Percentiles rank a stretch among this genome's conserved stretches.
These are phyloP conservation scores for Zapus hudsonius DNA, from an alignment of 2,113 vertebrate species.

Conservation along the genomic window DNA sequence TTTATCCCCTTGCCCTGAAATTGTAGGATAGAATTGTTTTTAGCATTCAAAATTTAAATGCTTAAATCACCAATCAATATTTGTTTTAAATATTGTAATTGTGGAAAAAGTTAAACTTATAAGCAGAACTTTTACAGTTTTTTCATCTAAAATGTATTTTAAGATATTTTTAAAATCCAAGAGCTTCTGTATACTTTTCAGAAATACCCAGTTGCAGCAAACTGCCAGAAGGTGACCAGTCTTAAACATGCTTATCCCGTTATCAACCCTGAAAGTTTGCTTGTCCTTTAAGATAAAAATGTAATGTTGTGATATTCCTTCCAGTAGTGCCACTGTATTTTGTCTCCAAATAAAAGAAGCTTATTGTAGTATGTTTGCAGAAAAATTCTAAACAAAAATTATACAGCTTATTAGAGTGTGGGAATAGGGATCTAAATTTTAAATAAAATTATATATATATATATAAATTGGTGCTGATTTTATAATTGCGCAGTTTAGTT, in stretches of 20 bases:
- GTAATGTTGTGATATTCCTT: slow-evolving; percentile 92
- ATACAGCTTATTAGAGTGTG: slow-evolving; percentile 99
- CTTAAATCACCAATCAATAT: slow-evolving; percentile 81
- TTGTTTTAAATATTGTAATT: slow-evolving; percentile 85
- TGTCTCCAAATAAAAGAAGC: slow-evolving; percentile 95
- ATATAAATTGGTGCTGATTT: slow-evolving; percentile 99
- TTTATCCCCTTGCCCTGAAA: slow-evolving; percentile 82
- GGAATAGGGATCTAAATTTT: slow-evolving; percentile 99
- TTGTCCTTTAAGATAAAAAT: slow-evolving; percentile 92
- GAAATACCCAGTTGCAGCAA: slow-evolving; percentile 84
- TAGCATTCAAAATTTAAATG: slow-evolving; percentile 86
- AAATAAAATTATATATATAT: slow-evolving; percentile 99
- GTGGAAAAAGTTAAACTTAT: slow-evolving; percentile 80
- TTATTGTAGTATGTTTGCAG: slow-evolving; percentile 95
- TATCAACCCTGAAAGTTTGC: slow-evolving; percentile 90
- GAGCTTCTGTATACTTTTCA: slow-evolving; percentile 87
- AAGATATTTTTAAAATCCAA: slow-evolving; percentile 84
- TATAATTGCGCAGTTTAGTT: slow-evolving; percentile 99
- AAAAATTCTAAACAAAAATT: slow-evolving; percentile 95
- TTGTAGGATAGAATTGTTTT: slow-evolving; percentile 84
- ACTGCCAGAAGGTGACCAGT: slow-evolving; percentile 86
- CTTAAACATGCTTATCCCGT: slow-evolving; percentile 87
- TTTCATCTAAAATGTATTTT: slow-evolving; percentile 85
- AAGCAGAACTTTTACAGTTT: slow-evolving; percentile 85
- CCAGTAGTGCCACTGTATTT: slow-evolving; percentile 98